Conservation (phyloP, 2,888 invertebrate species). For the Coenonympha arcania region DNA sequence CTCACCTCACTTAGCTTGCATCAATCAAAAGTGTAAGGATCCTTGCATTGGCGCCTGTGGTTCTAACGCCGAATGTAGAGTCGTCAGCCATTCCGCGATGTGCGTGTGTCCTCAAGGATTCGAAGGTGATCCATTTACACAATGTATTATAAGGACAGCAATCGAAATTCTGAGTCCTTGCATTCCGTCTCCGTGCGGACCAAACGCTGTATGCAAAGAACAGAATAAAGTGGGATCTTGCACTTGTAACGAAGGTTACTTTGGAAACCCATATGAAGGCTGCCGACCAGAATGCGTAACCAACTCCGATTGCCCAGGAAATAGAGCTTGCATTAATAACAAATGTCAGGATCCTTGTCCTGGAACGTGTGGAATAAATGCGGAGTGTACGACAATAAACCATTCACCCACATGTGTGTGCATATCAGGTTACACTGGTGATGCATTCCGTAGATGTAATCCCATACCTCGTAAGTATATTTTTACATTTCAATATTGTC, state of each 20-base stretch:
- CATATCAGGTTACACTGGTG: constrained; percentile 76
- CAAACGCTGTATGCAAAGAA: constrained; percentile 80
- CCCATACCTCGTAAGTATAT: constrained; percentile 51
- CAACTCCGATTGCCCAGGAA: constrained; percentile 81
- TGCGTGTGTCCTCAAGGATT: constrained; percentile 62
- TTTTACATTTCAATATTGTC: constrained; percentile 2
- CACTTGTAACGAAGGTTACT: constrained; percentile 78
- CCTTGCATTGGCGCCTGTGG: constrained; percentile 84
- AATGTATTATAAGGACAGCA: constrained; percentile 26
- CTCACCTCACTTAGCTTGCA: constrained; percentile 78
- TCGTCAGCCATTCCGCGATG: constrained; percentile 84
- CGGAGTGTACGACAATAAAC: constrained; percentile 80
- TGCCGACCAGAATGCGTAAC: constrained; percentile 83
- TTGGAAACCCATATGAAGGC: constrained; percentile 84
- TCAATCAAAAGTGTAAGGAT: constrained; percentile 81
- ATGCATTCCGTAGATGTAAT: constrained; percentile 73
- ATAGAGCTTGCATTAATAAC: constrained; percentile 80
- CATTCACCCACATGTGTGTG: constrained; percentile 82
- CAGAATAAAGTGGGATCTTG: constrained; percentile 81
- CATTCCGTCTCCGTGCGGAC: constrained; percentile 80
- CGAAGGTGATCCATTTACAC: constrained; percentile 9
- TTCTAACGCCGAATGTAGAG: constrained; percentile 80
- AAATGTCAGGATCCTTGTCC: constrained; percentile 85
- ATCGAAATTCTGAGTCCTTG: constrained; percentile 76
- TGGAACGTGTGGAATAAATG: constrained; percentile 82